Evolutionary conservation across 2,888 invertebrate genomes (phyloP), one percentile per base, ranked within the genome.

Genomic region (Oscheius sp.): DNA sequence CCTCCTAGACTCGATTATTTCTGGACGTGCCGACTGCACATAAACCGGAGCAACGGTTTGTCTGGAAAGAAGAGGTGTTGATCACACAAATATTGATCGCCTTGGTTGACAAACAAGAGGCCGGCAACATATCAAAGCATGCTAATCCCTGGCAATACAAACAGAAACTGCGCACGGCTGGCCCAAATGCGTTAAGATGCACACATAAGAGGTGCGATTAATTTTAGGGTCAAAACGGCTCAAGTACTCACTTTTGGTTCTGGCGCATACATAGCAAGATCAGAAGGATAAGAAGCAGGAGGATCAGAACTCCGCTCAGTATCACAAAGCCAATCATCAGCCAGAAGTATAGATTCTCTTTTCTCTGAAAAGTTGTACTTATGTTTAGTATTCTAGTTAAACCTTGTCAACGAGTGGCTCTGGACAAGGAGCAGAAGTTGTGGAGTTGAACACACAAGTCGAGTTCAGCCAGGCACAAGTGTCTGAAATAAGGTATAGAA

Each of bases 291-390:
- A 74, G 9, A 1, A 74, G 33, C 21, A 83, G 75, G 7, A 74
- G 13, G 1, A 74, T 13, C 7, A 83, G 74, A 55, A 83, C 65
- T 4, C 53, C 76, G n/a, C 76, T 73, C 5, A 81, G 71, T 29
- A 79, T 77, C 42, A 77, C 78, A 11, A 83, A 75, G 10, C 75
- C 74, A 47, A 83, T 83, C 83, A 83, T 81, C 11, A 80, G 59
- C 81, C 83, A 81, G 72, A 83, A 79, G 42, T 81, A 83, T 13
- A 79, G 74, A 55, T 79, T 76, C 59, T 83, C 80, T 10, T 79
- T 76, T 9, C 68, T 68, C 83, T 83, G 58, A 73, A 82, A 70
- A 2, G 1, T 47, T 2, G 32, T 42, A 9, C 9, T 2, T 13
- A 63, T 37, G 29, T 1, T 35, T 4, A 21, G 33, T 10, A 21